Percentiles rank a stretch among this genome's conserved stretches.
Evolutionary conservation across 2,888 invertebrate species (phyloP).

Genomic region (Arrhopalites spinosus): DNA sequence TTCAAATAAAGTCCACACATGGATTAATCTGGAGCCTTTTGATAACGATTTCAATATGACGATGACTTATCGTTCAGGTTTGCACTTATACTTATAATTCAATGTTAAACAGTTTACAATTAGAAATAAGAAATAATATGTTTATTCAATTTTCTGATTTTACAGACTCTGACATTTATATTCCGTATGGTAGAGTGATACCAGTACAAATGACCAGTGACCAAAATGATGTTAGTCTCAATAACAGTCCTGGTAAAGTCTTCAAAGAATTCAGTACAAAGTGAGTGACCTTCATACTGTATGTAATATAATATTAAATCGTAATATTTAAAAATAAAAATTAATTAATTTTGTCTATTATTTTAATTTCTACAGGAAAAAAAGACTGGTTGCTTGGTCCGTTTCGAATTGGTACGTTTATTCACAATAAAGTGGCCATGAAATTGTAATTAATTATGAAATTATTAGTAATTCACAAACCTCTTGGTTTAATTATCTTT

Average conservation of each 20-base stretch:
- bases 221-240: not conserved
- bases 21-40: conserved; percentile 45
- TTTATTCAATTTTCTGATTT: not conserved
- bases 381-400: conserved; percentile 56
- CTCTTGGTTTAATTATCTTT: not conserved
- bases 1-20: conserved; percentile 36
- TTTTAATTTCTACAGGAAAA: conserved; percentile 24
- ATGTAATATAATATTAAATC: no score
- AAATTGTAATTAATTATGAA: not conserved
- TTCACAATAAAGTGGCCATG: not conserved
- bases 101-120: no score
- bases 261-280: conserved; percentile 8
- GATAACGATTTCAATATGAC: conserved; percentile 47
- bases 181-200: conserved; percentile 47
- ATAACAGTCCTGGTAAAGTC: not conserved
- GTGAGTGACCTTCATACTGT: no score
- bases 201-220: conserved; percentile 12
- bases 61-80: conserved; percentile 38
- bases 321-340: no score
- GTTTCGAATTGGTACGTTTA: conserved; percentile 54
- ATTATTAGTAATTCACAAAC: not conserved
- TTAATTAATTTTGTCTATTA: not conserved
- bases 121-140: no score
- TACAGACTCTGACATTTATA: conserved; percentile 47
- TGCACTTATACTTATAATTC: no score